Conservation (phyloP, 2,888 invertebrate genomes). For the Temnothorax unifasciatus region DNA sequence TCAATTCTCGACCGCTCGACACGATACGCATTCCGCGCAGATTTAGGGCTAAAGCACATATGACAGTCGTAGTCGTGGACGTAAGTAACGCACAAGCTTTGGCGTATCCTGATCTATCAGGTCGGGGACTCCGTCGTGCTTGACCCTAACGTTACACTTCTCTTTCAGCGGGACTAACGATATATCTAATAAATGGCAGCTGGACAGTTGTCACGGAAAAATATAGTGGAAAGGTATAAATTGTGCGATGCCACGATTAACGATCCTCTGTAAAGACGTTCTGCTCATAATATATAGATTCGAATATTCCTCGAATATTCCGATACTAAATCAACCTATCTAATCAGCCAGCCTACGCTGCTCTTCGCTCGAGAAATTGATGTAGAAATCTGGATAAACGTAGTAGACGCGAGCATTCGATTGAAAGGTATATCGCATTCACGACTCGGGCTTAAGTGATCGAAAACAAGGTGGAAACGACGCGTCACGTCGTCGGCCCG, state of each 20-base stretch:
- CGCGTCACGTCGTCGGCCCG: constrained; percentile 43
- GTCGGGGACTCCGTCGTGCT: too few relatives aligned
- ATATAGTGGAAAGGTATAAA: constrained; percentile 4
- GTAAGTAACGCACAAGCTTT: too few relatives aligned
- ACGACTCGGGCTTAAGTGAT: constrained; percentile 1
- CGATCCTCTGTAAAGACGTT: constrained; percentile 5
- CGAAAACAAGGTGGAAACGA: constrained; percentile 30
- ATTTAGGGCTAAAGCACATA: too few relatives aligned
- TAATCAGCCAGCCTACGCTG: not conserved
- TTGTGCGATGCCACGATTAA: not conserved
- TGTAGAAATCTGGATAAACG: not conserved
- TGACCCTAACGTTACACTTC: constrained; percentile 52
- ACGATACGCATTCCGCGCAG: constrained; percentile 58
- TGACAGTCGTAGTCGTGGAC: too few relatives aligned
- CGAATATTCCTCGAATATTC: not conserved
- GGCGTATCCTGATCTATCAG: too few relatives aligned
- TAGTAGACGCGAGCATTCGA: not conserved
- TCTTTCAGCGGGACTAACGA: constrained; percentile 45
- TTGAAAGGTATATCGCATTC: constrained; percentile 9
- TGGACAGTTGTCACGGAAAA: constrained; percentile 24
- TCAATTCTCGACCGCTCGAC: constrained; percentile 59
- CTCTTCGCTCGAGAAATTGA: not conserved
- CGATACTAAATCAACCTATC: not conserved
- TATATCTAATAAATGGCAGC: constrained; percentile 39
- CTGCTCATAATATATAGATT: not conserved